Base-by-base conservation (phyloP, 2,797 vertebrate genomes). In the Alfaro cultratus region DNA sequence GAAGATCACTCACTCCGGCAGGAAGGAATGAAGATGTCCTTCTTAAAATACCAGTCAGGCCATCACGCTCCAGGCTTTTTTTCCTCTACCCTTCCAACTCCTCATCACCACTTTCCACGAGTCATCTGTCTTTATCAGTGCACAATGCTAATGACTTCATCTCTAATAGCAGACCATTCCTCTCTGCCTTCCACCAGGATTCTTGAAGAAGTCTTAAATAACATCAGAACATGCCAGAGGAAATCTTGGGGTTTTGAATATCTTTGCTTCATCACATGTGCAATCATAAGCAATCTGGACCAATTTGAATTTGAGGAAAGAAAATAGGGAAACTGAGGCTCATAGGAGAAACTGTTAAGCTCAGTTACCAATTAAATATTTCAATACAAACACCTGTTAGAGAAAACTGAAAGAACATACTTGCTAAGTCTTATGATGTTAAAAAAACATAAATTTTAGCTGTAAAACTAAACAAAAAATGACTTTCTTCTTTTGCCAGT, bases 11-110 rank as follows among this genome's bases (percentile, higher is more conserved):
- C 93, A 93, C 86, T 88, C 94, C 85, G 81, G 87, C 92, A 84
- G 81, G 83, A 80, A 87, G 92, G 92, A 94, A 96, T 95, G 94
- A 95, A 95, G 94, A 94, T 41, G 89, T 95, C 88, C 87, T 80
- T 83, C 88, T 94, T 90, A 80, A 91, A 93, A 95, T 94, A 92
- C 88, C 88, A 77, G 76, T 60, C 45, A 83, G 62, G 83, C 67
- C 78, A 73, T 82, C 76, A 76, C 23, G 21, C 74, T 87, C 62
- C 75, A 49, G 51, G 45, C 60, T 64, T 85, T 79, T 64, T 36
- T 21, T 6, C 46, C 49, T 21, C 75, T 71, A 51, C 80, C 82
- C 80, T 75, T 91, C 86, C 89, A 85, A 71, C 82, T 87, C 86
- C 87, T 87, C 89, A 62, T 91, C 92, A 86, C 80, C 89, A 85